Percentiles rank a stretch among this genome's conserved stretches.
phyloP scores from a whole-genome alignment of 2,113 vertebrate genomes.

The Rafetus swinhoei region DNA sequence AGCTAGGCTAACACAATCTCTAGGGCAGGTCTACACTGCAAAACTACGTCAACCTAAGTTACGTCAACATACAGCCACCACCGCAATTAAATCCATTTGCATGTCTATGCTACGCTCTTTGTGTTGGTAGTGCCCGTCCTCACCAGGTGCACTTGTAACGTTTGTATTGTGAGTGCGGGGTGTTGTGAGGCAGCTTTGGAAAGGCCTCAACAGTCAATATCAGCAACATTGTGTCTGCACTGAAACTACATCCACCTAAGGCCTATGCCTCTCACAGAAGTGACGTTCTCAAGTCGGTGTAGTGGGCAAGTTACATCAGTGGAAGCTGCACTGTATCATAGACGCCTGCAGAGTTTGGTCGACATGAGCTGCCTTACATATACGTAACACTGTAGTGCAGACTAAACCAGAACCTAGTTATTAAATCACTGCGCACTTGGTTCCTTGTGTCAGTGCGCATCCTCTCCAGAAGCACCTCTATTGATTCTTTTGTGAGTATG shows the following conservation, averaged over 20 bases:
- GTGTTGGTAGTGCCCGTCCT: background rate
- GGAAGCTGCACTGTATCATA: background rate
- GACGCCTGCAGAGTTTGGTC: background rate
- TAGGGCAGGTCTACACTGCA: background rate
- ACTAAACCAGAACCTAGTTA: background rate
- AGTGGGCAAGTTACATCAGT: background rate
- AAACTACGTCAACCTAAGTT: background rate
- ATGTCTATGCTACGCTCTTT: background rate
- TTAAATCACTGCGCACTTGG: background rate
- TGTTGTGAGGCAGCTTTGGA: background rate
- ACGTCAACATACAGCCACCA: background rate
- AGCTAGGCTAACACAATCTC: background rate
- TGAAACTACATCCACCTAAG: background rate
- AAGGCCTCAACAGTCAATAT: background rate
- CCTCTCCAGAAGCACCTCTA: background rate
- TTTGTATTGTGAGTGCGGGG: background rate
- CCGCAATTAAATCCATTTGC: background rate
- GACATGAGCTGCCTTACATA: background rate
- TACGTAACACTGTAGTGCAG: background rate
- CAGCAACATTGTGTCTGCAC: background rate
- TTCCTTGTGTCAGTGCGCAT: background rate
- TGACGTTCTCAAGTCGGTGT: background rate
- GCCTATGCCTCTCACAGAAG: background rate
- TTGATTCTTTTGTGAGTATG: background rate
- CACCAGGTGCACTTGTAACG: background rate